phyloP scores from a whole-genome alignment of 2,888 invertebrate genomes.

The Plagiodera versicolora region DNA sequence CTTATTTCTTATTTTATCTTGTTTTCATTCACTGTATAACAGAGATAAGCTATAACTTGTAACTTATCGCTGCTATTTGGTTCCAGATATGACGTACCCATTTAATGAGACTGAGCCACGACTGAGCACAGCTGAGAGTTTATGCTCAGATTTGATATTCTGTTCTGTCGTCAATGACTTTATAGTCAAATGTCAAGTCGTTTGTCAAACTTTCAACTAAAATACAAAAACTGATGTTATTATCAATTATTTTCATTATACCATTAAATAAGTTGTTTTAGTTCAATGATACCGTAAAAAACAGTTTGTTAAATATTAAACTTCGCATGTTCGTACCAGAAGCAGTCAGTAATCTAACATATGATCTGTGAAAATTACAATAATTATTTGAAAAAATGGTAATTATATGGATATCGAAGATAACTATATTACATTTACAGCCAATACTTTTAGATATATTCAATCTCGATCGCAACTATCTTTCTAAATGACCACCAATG shows the following conservation, averaged over 20 bases:
- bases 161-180: background rate
- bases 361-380: conserved; percentile 49
- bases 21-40: no score
- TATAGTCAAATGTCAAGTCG: background rate
- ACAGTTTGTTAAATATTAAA: conserved; percentile 9
- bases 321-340: conserved; percentile 24
- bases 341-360: conserved; percentile 46
- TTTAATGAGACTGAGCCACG: no score
- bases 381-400: conserved; percentile 35
- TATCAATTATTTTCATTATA: background rate
- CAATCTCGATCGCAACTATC: background rate
- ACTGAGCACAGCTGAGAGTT: no score
- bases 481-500: conserved; percentile 5
- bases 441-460: background rate
- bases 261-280: background rate
- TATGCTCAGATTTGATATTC: no score
- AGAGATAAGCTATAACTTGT: no score
- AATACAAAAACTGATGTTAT: background rate
- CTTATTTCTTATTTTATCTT: no score
- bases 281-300: background rate
- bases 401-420: conserved; percentile 10
- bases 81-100: no score
- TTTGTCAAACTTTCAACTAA: background rate
- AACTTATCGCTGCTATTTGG: no score
- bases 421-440: background rate